Conservation (phyloP, 2,888 invertebrate species). For the Eristalinus aeneus region DNA sequence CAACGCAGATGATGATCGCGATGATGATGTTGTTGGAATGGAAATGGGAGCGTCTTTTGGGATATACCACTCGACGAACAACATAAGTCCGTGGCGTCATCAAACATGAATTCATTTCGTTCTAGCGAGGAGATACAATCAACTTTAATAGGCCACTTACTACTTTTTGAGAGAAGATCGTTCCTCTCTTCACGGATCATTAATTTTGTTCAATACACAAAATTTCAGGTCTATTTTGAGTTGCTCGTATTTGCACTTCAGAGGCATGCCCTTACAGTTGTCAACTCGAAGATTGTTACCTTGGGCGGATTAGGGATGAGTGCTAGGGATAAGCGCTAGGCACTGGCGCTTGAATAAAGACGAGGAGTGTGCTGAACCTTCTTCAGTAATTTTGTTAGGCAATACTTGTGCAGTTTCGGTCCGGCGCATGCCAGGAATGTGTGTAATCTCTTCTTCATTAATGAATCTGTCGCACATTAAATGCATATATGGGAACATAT, state of each 20-base stretch:
- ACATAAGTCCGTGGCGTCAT: conserved; percentile 43
- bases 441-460: background rate
- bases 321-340: too few relatives aligned
- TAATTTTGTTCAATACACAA: conserved; percentile 42
- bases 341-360: background rate
- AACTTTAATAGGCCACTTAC: conserved; percentile 51
- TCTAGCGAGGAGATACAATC: conserved; percentile 32
- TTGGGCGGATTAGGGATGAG: background rate
- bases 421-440: background rate
- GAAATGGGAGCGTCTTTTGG: conserved; percentile 35
- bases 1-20: background rate
- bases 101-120: conserved; percentile 35
- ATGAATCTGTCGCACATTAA: background rate
- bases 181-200: conserved; percentile 58
- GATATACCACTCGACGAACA: background rate
- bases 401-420: background rate
- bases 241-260: background rate
- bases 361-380: background rate
- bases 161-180: conserved; percentile 41
- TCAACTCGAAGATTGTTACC: background rate
- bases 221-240: conserved; percentile 23
- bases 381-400: background rate
- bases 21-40: background rate
- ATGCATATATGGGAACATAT: background rate
- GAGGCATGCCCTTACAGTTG: background rate